Evolutionary conservation across 2,797 vertebrate genomes (phyloP), one percentile per base, ranked within the genome.

Genomic region (Anolis apletophallus): DNA sequence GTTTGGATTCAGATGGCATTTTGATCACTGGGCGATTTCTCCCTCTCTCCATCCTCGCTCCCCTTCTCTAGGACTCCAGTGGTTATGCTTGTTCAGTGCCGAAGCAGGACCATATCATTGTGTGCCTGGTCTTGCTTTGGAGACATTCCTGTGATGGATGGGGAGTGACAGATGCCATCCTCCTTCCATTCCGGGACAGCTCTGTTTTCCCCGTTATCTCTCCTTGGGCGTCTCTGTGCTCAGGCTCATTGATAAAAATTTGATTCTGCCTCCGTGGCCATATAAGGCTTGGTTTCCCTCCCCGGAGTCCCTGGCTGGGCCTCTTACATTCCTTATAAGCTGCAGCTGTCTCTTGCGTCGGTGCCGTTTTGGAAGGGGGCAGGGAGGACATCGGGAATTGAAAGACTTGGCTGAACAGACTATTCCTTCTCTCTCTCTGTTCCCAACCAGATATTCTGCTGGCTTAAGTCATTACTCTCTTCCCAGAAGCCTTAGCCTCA

Each of bases 221-320:
- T 95, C 88, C 82, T 75, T 29, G 29, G 94, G 93, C 72, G 92
- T 91, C 92, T 94, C 92, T 89, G 81, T 89, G 93, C 93, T 92
- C 88, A 50, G 91, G 93, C 97, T 98, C 97, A 98, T 98, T 98
- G 98, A 99, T 99, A 98, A 99, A 98, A 98, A 97, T 97, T 97
- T 96, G 97, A 95, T 96, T 95, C 95, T 93, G 97, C 97, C 98
- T 98, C 97, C 96, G 95, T 98, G 97, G 94, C 98, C 98, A 97
- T 99, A 99, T 99, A 99, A 98, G 98, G 98, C 97, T 96, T 96
- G 96, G 97, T 98, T 98, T 98, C 97, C 98, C 98, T 96, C 94
- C 92, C 94, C 93, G 92, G 93, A 95, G 94, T 95, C 95, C 98
- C 97, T 98, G 98, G 97, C 97, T 96, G 96, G 97, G 97, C 98